Evolutionary conservation across 2,888 invertebrate species (phyloP).

Genomic region (Drosophila merina): DNA sequence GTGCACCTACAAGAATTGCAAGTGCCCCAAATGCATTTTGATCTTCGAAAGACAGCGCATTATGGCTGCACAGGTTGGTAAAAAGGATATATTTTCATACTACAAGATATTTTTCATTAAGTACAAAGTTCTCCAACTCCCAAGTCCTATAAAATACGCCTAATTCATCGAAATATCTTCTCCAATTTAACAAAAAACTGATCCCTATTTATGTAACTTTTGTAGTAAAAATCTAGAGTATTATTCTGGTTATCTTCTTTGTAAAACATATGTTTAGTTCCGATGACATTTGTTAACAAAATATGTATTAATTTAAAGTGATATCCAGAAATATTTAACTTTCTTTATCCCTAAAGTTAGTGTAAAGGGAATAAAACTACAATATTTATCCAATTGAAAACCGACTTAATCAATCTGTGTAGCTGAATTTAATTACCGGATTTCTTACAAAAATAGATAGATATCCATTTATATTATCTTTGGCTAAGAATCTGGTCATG

Average conservation of each 20-base stretch:
- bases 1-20: conserved; percentile 95
- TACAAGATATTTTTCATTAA: not conserved
- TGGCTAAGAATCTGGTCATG: conserved; percentile 46
- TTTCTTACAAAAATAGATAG: conserved; percentile 14
- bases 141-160: not conserved
- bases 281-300: too few relatives aligned
- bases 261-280: too few relatives aligned
- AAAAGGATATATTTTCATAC: not conserved
- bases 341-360: fast-evolving
- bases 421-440: conserved; percentile 21
- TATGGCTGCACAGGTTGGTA: conserved; percentile 96
- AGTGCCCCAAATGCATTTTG: conserved; percentile 96
- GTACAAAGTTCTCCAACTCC: not conserved
- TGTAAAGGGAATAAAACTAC: not conserved
- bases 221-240: too few relatives aligned
- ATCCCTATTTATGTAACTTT: too few relatives aligned
- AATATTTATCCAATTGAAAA: not conserved
- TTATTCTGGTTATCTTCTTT: too few relatives aligned
- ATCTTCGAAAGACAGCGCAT: conserved; percentile 97
- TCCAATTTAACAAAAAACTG: too few relatives aligned
- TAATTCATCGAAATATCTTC: too few relatives aligned
- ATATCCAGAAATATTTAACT: not conserved
- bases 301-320: too few relatives aligned
- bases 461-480: conserved; percentile 55
- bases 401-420: conserved; percentile 7